Conservation (phyloP, 1,140 invertebrate genomes). For the Cyphomyrmex costatus region DNA sequence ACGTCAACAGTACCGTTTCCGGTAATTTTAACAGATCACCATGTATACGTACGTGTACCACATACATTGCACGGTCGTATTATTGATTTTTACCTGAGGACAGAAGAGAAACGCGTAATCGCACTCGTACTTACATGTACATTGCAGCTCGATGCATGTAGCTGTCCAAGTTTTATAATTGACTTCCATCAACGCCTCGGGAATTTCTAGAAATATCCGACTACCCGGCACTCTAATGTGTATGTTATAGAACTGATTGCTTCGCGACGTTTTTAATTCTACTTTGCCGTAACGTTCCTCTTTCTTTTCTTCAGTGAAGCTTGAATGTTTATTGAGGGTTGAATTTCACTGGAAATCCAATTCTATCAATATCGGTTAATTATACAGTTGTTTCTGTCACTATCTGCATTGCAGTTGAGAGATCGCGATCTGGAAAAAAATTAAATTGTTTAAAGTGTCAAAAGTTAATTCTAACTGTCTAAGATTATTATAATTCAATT, state of each 20-base stretch:
- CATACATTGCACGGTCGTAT: slow-evolving; percentile 10
- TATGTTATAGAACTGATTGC: neutral
- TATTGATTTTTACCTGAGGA: slow-evolving; percentile 56
- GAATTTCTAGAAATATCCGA: neutral
- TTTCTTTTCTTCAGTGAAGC: neutral
- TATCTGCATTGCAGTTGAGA: neutral
- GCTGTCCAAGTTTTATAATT: slow-evolving; percentile 17
- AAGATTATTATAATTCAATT: neutral
- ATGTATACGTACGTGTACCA: slow-evolving; percentile 8
- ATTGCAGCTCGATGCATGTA: neutral
- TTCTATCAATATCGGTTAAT: neutral
- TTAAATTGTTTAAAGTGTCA: neutral
- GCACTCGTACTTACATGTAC: neutral
- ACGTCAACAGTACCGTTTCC: neutral
- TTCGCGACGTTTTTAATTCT: neutral
- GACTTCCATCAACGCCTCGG: neutral
- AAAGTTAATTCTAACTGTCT: neutral
- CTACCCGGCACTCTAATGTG: neutral
- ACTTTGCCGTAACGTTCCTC: neutral
- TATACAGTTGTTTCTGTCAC: neutral
- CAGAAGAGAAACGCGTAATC: slow-evolving; percentile 31
- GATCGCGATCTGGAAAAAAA: neutral
- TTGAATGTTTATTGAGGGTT: neutral
- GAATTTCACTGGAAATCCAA: neutral
- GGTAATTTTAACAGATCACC: neutral